Conservation (phyloP, 64 coral and sea anemone genomes). For the Platygyra sinensis region DNA sequence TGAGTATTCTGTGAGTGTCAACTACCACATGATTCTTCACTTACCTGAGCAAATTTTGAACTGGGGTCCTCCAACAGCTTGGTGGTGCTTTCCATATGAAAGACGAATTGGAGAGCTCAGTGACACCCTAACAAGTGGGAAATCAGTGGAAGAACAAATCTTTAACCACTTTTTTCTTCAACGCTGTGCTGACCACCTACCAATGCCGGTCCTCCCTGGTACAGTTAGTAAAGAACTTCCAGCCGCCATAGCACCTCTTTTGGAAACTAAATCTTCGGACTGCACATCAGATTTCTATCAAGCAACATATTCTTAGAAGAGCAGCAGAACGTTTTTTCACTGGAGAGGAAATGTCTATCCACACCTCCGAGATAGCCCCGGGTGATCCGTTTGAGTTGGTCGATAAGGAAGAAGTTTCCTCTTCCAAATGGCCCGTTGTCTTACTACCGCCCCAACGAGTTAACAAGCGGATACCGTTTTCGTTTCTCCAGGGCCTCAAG, state of each 20-base stretch:
- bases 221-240: not conserved
- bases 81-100: slow-evolving; percentile 39
- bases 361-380: too few relatives aligned
- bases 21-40: slow-evolving; percentile 43
- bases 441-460: not conserved
- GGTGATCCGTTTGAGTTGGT: not conserved
- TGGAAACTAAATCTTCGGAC: slow-evolving; percentile 7
- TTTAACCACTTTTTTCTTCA: slow-evolving; percentile 33
- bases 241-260: not conserved
- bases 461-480: not conserved
- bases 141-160: slow-evolving; percentile 31
- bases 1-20: slow-evolving; percentile 8
- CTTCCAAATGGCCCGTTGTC: not conserved
- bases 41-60: slow-evolving; percentile 25
- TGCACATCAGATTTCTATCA: not conserved
- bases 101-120: slow-evolving; percentile 19
- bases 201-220: not conserved
- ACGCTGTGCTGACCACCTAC: slow-evolving; percentile 4
- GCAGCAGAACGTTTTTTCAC: slow-evolving; percentile 23
- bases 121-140: slow-evolving; percentile 25
- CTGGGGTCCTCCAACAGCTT: slow-evolving; percentile 31
- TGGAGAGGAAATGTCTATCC: not conserved
- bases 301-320: not conserved
- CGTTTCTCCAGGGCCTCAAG: not conserved
- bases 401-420: slow-evolving; percentile 2